Base-by-base conservation (phyloP, 2,888 invertebrate genomes). In the Cerastis rubricosa region DNA sequence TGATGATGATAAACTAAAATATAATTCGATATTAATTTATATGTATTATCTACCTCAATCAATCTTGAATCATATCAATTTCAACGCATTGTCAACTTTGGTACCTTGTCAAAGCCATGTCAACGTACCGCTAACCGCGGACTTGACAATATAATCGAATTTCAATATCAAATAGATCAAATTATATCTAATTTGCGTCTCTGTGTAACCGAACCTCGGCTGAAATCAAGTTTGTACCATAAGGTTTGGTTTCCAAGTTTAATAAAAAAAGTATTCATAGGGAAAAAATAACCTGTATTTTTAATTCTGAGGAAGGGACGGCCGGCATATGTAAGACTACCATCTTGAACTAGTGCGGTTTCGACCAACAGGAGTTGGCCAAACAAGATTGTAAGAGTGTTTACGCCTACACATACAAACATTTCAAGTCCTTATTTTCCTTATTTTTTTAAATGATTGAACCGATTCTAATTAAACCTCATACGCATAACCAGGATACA, bases 111-210 rank as follows among this genome's bases (percentile, higher is more conserved):
- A 74, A 84, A 83, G 78, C 71, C 40, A 67, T 74, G 66, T 81
- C 71, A 22, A 0, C 40, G 49, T 25, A 49, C 73, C 29, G 22
- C 47, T 61, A 82, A 82, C 85, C 83, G 69, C 84, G 57, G 22
- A 74, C 84, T 84, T 84, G 84, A 79, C 79, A 79, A 66, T 73
- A 49, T 74, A 70, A 82, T 84, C 76, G 45, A 72, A 82, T 84
- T 84, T 85, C 85, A 82, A 82, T 84, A 79, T 71, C 72, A 82
- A 78, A 77, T 45, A 49, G 29, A 76, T 80, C 76, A 29, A 74
- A 83, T 80, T 74, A 61, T 66, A 70, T 78, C 51, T 67, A 84
- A 78, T 84, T 84, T 72, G 49, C 45, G 71, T 51, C 29, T 67
- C 3, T 14, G 8, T 70, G 83, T 81, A 81, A 84, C 78, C 66